Evolutionary conservation across 2,797 vertebrate species (phyloP), one percentile per base, ranked within the genome.

Genomic region (Balearica regulorum): DNA sequence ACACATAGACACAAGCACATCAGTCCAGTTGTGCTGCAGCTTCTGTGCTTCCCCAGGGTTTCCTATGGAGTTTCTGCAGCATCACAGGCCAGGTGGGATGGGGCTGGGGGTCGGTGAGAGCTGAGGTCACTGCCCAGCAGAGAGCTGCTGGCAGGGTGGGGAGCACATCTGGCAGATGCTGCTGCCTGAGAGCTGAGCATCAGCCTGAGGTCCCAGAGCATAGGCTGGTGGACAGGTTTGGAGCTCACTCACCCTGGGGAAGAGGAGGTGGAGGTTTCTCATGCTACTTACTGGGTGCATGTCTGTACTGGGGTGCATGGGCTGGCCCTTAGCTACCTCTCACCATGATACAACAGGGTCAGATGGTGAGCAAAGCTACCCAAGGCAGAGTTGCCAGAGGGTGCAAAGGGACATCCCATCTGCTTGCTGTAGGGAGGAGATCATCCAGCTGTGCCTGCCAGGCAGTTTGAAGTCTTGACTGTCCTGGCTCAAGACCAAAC

Each of bases 111-210:
- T 13, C 76, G 46, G 28, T 87, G 62, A 43, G 85, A 85, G 71
- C 29, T 5, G 1, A 39, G 24, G 6, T 62, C 1, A 0, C 53
- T 90, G 39, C 11, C 35, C 3, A 5, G 26, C 0, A 0, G n/a
- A 43, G 35, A 77, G 43, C 64, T 62, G 46, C 37, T 83, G 61
- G 10, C 35, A 60, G 51, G 17, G 9, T 39, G 29, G 15, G 24
- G 21, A 62, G 11, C 1, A 0, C 29, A 64, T 35, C 75, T 94
- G 61, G 39, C 66, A 90, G 37, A 41, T 31, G 31, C 31, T 84
- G 46, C 75, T 71, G 49, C 44, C 60, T 49, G 64, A 66, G 51
- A 80, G 49, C 51, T 75, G 85, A 85, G 58, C 43, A 51, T n/a
- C 66, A 88, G n/a, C 64, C 76, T 39, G 31, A 71, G 58, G 29